Percentiles rank a stretch among this genome's conserved stretches.
Conservation (phyloP, 2,113 vertebrate genomes). For the Zosterops japonicus region DNA sequence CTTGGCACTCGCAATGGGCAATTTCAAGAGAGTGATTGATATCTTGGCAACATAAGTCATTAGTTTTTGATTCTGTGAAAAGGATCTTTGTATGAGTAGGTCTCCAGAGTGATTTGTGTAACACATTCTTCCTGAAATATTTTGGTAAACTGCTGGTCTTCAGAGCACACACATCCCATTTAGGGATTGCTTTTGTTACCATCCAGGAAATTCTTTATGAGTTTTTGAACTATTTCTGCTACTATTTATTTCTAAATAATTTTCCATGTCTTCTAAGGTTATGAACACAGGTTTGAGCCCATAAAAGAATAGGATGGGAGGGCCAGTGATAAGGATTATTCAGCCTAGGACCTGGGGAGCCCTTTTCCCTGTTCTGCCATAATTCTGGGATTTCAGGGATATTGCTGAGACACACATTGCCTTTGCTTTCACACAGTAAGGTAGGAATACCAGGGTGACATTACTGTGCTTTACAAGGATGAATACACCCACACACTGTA, state of each 20-base stretch:
- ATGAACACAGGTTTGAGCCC: not conserved
- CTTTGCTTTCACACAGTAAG: not conserved
- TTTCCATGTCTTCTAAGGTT: not conserved
- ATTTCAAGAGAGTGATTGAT: not conserved
- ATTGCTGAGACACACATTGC: not conserved
- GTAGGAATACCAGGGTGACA: fast-evolving
- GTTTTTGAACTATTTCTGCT: not conserved
- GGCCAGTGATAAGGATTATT: not conserved
- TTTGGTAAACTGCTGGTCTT: not conserved
- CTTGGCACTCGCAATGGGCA: not conserved
- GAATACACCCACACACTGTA: fast-evolving
- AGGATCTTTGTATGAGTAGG: not conserved
- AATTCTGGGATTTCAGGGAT: not conserved
- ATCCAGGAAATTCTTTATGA: not conserved
- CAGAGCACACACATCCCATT: not conserved
- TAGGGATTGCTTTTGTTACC: not conserved
- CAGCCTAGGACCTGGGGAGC: not conserved
- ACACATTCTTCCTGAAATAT: not conserved
- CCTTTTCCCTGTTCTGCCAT: not conserved
- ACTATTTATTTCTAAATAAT: not conserved
- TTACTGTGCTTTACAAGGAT: not conserved
- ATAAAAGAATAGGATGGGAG: not conserved
- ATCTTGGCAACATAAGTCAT: not conserved
- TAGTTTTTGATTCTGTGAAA: not conserved
- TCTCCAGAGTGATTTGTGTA: not conserved